A percentile compares a stretch with the other conserved stretches of the same genome.
Evolutionary conservation across 1,140 invertebrate genomes (phyloP).

Genomic region (Papilio glaucus): DNA sequence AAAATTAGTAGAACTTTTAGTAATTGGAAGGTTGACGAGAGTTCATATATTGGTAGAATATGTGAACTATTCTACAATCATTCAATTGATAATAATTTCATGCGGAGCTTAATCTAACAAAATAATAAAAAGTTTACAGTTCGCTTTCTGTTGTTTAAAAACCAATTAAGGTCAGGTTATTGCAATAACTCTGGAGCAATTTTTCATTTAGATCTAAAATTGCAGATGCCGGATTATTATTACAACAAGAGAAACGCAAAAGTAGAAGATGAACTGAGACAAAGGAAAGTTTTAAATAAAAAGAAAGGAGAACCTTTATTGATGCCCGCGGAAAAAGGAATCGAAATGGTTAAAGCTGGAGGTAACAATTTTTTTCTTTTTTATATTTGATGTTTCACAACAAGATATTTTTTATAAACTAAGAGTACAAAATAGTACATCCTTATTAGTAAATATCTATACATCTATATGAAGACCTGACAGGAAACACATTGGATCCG

Average conservation of each 20-base stretch:
- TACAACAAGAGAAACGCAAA: slow-evolving; percentile 58
- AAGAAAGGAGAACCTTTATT: slow-evolving; percentile 59
- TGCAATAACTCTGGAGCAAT: background rate
- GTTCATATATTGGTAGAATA: too few relatives aligned
- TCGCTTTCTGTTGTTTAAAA: background rate
- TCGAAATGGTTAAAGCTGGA: slow-evolving; percentile 68
- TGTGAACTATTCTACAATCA: too few relatives aligned
- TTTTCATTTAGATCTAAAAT: slow-evolving; percentile 37
- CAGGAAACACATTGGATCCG: too few relatives aligned
- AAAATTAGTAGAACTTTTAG: too few relatives aligned
- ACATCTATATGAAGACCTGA: too few relatives aligned
- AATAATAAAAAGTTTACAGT: background rate
- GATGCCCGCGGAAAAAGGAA: slow-evolving; percentile 55
- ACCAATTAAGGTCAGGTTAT: background rate
- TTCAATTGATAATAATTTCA: too few relatives aligned
- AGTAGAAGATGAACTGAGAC: slow-evolving; percentile 65
- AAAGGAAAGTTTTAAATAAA: slow-evolving; percentile 64
- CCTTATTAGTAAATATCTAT: too few relatives aligned
- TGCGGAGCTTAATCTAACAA: too few relatives aligned
- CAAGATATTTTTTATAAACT: too few relatives aligned
- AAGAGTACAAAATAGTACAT: too few relatives aligned
- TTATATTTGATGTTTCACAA: too few relatives aligned
- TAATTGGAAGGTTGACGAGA: too few relatives aligned
- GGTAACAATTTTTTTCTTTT: slow-evolving; percentile 49
- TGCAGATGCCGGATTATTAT: slow-evolving; percentile 61